These are phyloP conservation scores for Drosophila sp. DNA, from an alignment of 1,140 invertebrate genomes.

Conservation along the genomic window DNA sequence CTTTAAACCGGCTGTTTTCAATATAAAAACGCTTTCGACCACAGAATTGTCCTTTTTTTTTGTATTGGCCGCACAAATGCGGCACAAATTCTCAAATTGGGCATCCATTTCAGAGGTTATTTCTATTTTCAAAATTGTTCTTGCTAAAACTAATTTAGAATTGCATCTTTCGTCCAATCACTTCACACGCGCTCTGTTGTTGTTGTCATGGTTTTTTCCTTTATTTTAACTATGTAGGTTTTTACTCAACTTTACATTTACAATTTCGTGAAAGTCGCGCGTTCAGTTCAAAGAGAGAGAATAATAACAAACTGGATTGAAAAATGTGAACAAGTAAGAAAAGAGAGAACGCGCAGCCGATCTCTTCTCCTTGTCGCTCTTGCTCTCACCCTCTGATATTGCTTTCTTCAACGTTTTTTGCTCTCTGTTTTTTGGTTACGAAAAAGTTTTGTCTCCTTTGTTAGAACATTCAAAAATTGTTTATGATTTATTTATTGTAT, in stretches of 20 bases:
- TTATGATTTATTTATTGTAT: neutral
- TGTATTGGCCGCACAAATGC: conserved; percentile 76
- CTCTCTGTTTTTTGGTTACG: conserved; percentile 16
- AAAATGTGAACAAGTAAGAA: conserved; percentile 26
- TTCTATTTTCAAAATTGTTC: neutral
- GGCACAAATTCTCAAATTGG: conserved; percentile 75
- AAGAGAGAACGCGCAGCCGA: conserved; percentile 30
- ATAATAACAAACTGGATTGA: conserved; percentile 62
- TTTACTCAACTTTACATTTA: conserved; percentile 52
- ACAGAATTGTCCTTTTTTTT: conserved; percentile 77
- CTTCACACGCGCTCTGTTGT: conserved; percentile 28
- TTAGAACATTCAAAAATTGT: neutral
- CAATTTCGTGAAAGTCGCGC: conserved; percentile 68
- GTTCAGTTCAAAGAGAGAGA: conserved; percentile 54
- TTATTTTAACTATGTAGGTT: conserved; percentile 13
- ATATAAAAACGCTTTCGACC: conserved; percentile 75
- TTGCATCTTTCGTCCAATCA: conserved; percentile 18
- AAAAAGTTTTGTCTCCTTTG: neutral
- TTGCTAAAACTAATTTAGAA: conserved; percentile 16
- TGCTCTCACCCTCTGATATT: conserved; percentile 22
- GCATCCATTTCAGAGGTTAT: conserved; percentile 50
- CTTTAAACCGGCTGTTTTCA: conserved; percentile 68
- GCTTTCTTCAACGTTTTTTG: conserved; percentile 44
- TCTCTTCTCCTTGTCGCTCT: conserved; percentile 31
- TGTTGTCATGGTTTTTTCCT: conserved; percentile 13